A percentile compares a stretch with the other conserved stretches of the same genome.
These are phyloP conservation scores for Rhimphoctona megacephalus DNA, from an alignment of 2,888 invertebrate species.

Conservation along the genomic window DNA sequence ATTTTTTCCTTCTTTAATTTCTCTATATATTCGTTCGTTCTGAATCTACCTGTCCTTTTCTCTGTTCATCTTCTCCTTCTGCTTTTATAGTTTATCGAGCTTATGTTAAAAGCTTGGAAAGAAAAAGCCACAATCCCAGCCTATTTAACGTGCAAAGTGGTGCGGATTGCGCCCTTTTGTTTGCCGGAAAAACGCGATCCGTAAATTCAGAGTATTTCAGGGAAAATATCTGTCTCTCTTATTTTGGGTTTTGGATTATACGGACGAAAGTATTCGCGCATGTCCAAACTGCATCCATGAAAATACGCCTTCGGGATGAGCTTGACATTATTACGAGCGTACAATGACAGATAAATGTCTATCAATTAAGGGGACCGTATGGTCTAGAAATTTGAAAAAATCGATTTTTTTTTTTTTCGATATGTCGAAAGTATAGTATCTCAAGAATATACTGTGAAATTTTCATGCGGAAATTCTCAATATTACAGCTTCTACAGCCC, in stretches of 20 bases:
- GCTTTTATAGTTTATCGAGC: constrained; percentile 46
- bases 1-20: neutral
- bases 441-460: too few species aligned
- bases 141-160: neutral
- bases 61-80: constrained; percentile 22
- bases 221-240: neutral
- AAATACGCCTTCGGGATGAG: neutral
- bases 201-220: neutral
- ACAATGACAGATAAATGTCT: neutral
- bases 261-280: neutral
- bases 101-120: constrained; percentile 5
- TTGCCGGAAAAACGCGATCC: neutral
- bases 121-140: neutral
- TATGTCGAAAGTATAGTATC: too few species aligned
- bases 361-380: too few species aligned
- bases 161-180: neutral
- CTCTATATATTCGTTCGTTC: constrained; percentile 64
- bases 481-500: too few species aligned
- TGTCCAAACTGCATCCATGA: neutral
- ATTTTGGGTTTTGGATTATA: neutral
- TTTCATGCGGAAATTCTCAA: too few species aligned
- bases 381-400: too few species aligned
- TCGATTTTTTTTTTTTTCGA: too few species aligned
- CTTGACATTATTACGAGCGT: neutral
- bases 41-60: constrained; percentile 3